Evolutionary conservation across 1,140 invertebrate genomes (phyloP).

Genomic region (Pygmarrhopalites habei): DNA sequence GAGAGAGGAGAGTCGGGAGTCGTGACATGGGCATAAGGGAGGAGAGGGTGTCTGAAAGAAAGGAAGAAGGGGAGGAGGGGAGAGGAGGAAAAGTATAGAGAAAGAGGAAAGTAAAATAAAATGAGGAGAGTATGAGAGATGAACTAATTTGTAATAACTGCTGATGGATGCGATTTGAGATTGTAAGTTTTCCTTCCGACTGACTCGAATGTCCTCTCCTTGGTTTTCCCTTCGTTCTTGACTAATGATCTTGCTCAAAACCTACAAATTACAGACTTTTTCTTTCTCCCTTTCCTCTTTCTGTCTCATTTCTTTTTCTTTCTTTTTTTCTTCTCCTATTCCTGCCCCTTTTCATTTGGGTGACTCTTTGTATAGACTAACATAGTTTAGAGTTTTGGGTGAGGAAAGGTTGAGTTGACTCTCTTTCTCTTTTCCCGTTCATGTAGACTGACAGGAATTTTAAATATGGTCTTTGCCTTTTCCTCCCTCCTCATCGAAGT

Average conservation of each 20-base stretch:
- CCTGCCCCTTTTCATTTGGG: no score
- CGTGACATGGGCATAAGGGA: no score
- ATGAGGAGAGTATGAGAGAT: no score
- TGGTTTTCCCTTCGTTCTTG: slow-evolving; percentile 9
- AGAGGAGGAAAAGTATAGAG: slow-evolving; percentile 1
- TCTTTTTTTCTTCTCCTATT: no score
- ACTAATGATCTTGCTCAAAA: slow-evolving; percentile 19
- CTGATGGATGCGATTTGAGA: slow-evolving; percentile 17
- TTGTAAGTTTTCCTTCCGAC: slow-evolving; percentile 7
- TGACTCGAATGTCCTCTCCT: neutral
- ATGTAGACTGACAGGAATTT: no score
- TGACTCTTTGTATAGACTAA: no score
- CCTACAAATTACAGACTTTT: slow-evolving; percentile 14
- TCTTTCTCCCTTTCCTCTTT: slow-evolving; percentile 2
- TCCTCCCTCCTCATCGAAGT: no score
- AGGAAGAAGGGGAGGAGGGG: neutral
- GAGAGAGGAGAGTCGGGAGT: neutral
- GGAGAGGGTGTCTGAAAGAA: neutral
- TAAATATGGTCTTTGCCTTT: no score
- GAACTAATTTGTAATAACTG: slow-evolving; percentile 26
- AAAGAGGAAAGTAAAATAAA: slow-evolving; percentile 16
- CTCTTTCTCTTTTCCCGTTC: no score
- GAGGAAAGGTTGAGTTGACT: no score
- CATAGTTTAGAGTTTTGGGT: no score
- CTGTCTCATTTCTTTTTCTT: neutral